These are phyloP conservation scores for Parasteatoda tepidariorum DNA, from an alignment of 1,140 invertebrate species.

Conservation along the genomic window DNA sequence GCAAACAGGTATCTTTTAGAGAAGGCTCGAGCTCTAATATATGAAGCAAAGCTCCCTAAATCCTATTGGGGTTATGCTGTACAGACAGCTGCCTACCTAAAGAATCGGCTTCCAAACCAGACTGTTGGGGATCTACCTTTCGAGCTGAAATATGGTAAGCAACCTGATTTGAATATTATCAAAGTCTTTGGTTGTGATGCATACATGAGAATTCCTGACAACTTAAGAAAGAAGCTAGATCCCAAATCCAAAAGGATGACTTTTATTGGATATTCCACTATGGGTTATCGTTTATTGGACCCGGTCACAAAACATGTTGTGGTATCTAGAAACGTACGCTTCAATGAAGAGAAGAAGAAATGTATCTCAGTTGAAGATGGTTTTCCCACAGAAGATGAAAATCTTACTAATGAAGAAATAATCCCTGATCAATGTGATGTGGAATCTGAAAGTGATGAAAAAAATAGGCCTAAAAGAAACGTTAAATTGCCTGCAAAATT, in stretches of 20 bases:
- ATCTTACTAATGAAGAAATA: not conserved
- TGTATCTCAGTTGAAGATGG: not conserved
- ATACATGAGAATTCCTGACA: slow-evolving; percentile 58
- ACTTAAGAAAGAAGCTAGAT: slow-evolving; percentile 21
- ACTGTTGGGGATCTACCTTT: slow-evolving; percentile 62
- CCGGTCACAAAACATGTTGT: not conserved
- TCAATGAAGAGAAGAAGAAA: slow-evolving; percentile 62
- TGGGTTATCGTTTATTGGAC: slow-evolving; percentile 23
- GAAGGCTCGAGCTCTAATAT: slow-evolving; percentile 53
- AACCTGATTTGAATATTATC: slow-evolving; percentile 65
- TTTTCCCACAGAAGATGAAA: no score
- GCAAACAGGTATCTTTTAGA: slow-evolving; percentile 56
- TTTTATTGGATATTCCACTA: slow-evolving; percentile 6
- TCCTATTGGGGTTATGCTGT: slow-evolving; percentile 63
- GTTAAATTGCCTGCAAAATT: not conserved
- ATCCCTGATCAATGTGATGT: not conserved
- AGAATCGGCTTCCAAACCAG: slow-evolving; percentile 45
- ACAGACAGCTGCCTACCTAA: slow-evolving; percentile 59
- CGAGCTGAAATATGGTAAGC: slow-evolving; percentile 65
- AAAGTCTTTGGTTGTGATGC: slow-evolving; percentile 66
- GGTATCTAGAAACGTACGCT: slow-evolving; percentile 12
- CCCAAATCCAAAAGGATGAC: slow-evolving; percentile 4
- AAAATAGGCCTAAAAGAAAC: not conserved
- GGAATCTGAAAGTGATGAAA: not conserved
- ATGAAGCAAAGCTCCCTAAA: slow-evolving; percentile 37